phyloP scores from a whole-genome alignment of 2,113 vertebrate species.

The Larimichthys crocea region DNA sequence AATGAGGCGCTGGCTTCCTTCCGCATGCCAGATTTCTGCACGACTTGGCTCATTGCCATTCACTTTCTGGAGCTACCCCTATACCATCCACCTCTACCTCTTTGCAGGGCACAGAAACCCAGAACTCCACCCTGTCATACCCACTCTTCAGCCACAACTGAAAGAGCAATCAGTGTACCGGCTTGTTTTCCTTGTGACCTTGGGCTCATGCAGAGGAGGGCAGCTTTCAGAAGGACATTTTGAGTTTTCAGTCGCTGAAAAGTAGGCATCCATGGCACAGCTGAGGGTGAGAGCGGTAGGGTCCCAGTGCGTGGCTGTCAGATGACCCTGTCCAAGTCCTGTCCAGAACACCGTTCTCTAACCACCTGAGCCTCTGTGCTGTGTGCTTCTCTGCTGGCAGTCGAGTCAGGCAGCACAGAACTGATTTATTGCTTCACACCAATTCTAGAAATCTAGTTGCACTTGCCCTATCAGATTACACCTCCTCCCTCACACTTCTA shows the following conservation, averaged over 20 bases:
- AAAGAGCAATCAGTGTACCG: conserved; percentile 1
- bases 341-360: conserved; percentile 8
- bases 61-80: conserved; percentile 31
- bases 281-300: conserved; percentile 8
- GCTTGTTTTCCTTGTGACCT: conserved; percentile 46
- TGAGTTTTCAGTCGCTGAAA: conserved; percentile 12
- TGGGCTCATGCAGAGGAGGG: conserved; percentile 18
- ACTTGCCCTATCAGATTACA: conserved; percentile 50
- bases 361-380: conserved; percentile 68
- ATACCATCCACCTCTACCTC: conserved; percentile 1
- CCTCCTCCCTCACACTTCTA: conserved; percentile 46
- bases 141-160: conserved; percentile 1
- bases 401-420: conserved; percentile 46
- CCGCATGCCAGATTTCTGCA: conserved; percentile 56
- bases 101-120: not conserved
- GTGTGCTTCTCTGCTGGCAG: conserved; percentile 25
- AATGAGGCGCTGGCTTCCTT: conserved; percentile 59
- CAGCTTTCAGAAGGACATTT: not conserved
- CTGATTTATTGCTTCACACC: conserved; percentile 71
- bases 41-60: conserved; percentile 50
- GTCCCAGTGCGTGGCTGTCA: conserved; percentile 32
- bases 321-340: conserved; percentile 35
- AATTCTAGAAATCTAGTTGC: conserved; percentile 60
- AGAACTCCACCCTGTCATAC: not conserved
- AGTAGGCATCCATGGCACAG: conserved; percentile 25